A percentile compares a stretch with the other conserved stretches of the same genome.
Conservation (phyloP, 2,888 invertebrate genomes). For the Phymatocera aterrima region DNA sequence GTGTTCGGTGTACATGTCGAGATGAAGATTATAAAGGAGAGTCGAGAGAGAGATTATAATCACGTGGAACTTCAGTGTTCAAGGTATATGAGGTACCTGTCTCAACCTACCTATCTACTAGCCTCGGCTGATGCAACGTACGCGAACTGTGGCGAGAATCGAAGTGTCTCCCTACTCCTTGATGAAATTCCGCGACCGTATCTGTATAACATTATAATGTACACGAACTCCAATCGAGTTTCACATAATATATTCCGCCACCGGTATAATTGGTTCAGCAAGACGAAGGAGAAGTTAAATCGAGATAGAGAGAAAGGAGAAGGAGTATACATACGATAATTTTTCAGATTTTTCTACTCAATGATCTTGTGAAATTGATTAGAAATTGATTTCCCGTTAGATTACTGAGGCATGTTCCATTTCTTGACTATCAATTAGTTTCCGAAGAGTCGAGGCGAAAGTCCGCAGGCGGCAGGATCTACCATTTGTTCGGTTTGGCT, state of each 20-base stretch:
- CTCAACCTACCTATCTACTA: no score
- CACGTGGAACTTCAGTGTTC: constrained; percentile 1
- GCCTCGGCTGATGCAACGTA: constrained; percentile 29
- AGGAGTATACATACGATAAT: no score
- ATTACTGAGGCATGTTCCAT: no score
- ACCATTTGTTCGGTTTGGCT: constrained; percentile 6
- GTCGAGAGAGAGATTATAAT: neutral
- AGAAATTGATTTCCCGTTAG: neutral
- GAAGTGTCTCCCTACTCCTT: constrained; percentile 16
- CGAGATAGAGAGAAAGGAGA: neutral
- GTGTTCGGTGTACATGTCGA: neutral
- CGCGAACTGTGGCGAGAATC: constrained; percentile 22
- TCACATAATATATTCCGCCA: neutral
- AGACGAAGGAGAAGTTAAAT: neutral
- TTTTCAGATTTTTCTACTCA: no score
- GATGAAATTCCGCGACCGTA: constrained; percentile 10
- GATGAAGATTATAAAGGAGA: neutral
- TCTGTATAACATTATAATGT: neutral
- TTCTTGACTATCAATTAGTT: neutral
- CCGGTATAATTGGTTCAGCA: constrained; percentile 4
- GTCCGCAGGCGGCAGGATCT: neutral
- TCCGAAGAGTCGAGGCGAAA: neutral
- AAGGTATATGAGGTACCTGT: no score
- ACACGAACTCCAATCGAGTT: constrained; percentile 14
- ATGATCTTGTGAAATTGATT: neutral